These are phyloP conservation scores for Loxodonta africana DNA, from an alignment of 2,113 vertebrate genomes.

Conservation along the genomic window DNA sequence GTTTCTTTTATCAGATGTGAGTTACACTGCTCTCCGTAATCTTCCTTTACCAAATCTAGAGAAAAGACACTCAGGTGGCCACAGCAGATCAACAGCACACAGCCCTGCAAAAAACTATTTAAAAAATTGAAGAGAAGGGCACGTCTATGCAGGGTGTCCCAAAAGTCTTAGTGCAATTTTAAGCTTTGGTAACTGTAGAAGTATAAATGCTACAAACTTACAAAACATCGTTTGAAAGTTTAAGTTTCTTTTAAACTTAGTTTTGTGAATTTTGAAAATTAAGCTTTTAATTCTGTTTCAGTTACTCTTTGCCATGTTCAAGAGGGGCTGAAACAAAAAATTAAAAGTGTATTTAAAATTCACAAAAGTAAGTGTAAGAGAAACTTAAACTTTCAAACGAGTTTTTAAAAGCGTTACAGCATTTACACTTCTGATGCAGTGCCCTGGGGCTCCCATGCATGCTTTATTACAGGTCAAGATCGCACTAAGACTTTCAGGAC, in stretches of 20 bases:
- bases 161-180: constrained; percentile 32
- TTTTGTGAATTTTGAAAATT: not conserved
- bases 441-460: not conserved
- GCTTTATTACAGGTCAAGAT: not conserved
- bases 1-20: constrained; percentile 65
- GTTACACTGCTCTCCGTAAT: constrained; percentile 54
- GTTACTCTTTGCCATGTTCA: constrained; percentile 4
- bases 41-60: constrained; percentile 67
- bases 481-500: not conserved
- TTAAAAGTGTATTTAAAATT: constrained; percentile 28
- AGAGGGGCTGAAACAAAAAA: constrained; percentile 15
- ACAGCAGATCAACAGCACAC: constrained; percentile 76
- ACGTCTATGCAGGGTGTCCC: constrained; percentile 63
- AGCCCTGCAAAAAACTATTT: constrained; percentile 72
- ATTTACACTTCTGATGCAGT: not conserved
- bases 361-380: not conserved
- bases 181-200: constrained; percentile 9
- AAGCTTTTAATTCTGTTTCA: constrained; percentile 38
- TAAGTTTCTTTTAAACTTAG: constrained; percentile 9
- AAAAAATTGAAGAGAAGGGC: constrained; percentile 54
- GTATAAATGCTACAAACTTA: not conserved
- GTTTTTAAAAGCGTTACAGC: not conserved
- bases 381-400: constrained; percentile 10
- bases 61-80: constrained; percentile 71
- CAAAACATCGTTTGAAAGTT: not conserved